Percentiles rank a stretch among this genome's conserved stretches.
phyloP scores from a whole-genome alignment of 2,113 vertebrate genomes.

The Astur gentilis region DNA sequence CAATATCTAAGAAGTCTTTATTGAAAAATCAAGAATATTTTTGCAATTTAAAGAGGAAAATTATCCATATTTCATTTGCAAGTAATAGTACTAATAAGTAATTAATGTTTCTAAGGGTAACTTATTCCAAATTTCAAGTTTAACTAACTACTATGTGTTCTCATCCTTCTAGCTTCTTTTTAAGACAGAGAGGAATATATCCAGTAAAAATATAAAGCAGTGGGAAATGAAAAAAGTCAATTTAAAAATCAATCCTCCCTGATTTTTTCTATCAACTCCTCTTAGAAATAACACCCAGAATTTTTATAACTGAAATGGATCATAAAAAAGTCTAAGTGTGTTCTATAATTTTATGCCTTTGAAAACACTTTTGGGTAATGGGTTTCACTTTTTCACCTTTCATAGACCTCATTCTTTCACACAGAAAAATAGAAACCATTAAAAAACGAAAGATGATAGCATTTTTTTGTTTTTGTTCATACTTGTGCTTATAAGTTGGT shows the following conservation, averaged over 20 bases:
- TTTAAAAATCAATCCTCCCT: slow-evolving; percentile 31
- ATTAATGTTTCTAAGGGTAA: background rate
- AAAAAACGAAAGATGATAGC: background rate
- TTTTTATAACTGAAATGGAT: slow-evolving; percentile 15
- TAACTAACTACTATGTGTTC: background rate
- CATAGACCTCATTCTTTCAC: background rate
- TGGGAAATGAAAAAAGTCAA: background rate
- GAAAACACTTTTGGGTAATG: background rate
- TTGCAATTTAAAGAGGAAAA: background rate
- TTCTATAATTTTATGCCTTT: slow-evolving; percentile 29
- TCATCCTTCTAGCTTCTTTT: background rate
- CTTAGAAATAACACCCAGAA: background rate
- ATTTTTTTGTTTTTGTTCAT: background rate
- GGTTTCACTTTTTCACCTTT: background rate
- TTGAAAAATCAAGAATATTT: background rate
- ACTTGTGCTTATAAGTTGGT: background rate
- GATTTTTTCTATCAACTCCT: background rate
- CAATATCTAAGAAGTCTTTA: background rate
- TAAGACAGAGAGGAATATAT: background rate
- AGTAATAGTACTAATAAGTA: background rate
- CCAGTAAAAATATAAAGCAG: background rate
- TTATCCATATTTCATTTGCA: background rate
- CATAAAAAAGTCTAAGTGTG: background rate
- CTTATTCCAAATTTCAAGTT: background rate
- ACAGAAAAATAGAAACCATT: background rate